These are phyloP conservation scores for Notothenia rossii DNA, from an alignment of 2,113 vertebrate genomes.

Conservation along the genomic window DNA sequence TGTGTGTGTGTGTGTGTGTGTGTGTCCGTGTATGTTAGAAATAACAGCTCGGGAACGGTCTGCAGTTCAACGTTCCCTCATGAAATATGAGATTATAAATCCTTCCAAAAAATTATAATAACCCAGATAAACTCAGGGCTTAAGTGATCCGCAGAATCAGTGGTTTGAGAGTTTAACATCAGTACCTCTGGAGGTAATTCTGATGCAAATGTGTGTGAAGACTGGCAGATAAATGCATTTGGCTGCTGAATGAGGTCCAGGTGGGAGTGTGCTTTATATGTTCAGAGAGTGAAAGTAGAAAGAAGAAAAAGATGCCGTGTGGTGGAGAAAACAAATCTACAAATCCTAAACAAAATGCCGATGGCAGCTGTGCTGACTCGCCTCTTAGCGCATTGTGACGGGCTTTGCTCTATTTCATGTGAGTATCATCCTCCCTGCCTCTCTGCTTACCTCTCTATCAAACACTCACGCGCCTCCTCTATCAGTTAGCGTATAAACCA, in stretches of 20 bases:
- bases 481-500: slow-evolving; percentile 30
- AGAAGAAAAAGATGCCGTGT: slow-evolving; percentile 35
- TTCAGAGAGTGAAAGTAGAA: slow-evolving; percentile 62
- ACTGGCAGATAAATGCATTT: slow-evolving; percentile 78
- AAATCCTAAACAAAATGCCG: slow-evolving; percentile 72
- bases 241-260: slow-evolving; percentile 79
- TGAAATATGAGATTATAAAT: slow-evolving; percentile 83
- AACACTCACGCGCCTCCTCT: slow-evolving; percentile 54
- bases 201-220: slow-evolving; percentile 82
- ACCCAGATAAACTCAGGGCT: slow-evolving; percentile 82
- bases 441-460: slow-evolving; percentile 55
- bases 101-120: slow-evolving; percentile 82
- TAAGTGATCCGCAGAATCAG: slow-evolving; percentile 81
- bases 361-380: slow-evolving; percentile 74
- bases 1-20: slow-evolving; percentile 39
- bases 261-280: slow-evolving; percentile 78
- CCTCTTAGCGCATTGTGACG: slow-evolving; percentile 75
- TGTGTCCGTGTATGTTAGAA: slow-evolving; percentile 32
- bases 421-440: slow-evolving; percentile 62
- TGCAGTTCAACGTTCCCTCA: slow-evolving; percentile 70
- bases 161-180: slow-evolving; percentile 85
- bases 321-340: slow-evolving; percentile 45
- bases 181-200: slow-evolving; percentile 81
- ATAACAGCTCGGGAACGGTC: slow-evolving; percentile 78
- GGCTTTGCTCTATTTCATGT: slow-evolving; percentile 74